Conservation (phyloP, 2,888 invertebrate species). For the Neuroscelio doddi region DNA sequence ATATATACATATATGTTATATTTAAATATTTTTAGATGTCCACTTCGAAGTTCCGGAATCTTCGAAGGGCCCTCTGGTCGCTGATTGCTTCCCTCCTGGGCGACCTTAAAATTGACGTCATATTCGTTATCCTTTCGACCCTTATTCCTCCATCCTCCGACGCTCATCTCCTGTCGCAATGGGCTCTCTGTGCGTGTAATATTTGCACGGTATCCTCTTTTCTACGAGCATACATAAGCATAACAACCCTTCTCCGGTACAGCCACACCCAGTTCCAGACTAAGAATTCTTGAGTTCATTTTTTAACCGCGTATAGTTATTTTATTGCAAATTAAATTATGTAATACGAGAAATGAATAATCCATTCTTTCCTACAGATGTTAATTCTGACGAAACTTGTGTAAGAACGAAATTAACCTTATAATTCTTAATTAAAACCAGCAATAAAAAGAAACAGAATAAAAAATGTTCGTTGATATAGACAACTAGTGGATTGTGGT, state of each 20-base stretch:
- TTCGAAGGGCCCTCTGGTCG: slow-evolving; percentile 52
- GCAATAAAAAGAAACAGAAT: too few species aligned
- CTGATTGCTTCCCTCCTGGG: slow-evolving; percentile 67
- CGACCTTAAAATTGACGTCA: slow-evolving; percentile 70
- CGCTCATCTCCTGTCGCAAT: slow-evolving; percentile 13
- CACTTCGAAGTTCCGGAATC: slow-evolving; percentile 61
- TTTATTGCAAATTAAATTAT: not conserved
- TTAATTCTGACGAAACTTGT: too few species aligned
- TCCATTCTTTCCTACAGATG: not conserved
- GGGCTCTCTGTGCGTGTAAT: slow-evolving; percentile 24
- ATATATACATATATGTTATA: slow-evolving; percentile 3
- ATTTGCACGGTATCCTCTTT: slow-evolving; percentile 48
- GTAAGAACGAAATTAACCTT: not conserved
- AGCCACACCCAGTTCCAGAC: slow-evolving; percentile 58
- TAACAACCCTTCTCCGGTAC: slow-evolving; percentile 62
- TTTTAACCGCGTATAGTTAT: not conserved
- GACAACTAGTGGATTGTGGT: slow-evolving; percentile 34
- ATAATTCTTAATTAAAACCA: not conserved
- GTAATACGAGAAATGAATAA: not conserved
- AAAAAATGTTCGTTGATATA: too few species aligned
- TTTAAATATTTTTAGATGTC: slow-evolving; percentile 42
- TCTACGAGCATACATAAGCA: slow-evolving; percentile 61
- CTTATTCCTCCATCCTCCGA: slow-evolving; percentile 62
- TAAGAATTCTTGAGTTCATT: slow-evolving; percentile 3
- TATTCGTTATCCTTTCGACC: slow-evolving; percentile 71